Percentiles rank a stretch among this genome's conserved stretches.
Evolutionary conservation across 1,140 invertebrate species (phyloP).

Genomic region (Subanguina moxae): DNA sequence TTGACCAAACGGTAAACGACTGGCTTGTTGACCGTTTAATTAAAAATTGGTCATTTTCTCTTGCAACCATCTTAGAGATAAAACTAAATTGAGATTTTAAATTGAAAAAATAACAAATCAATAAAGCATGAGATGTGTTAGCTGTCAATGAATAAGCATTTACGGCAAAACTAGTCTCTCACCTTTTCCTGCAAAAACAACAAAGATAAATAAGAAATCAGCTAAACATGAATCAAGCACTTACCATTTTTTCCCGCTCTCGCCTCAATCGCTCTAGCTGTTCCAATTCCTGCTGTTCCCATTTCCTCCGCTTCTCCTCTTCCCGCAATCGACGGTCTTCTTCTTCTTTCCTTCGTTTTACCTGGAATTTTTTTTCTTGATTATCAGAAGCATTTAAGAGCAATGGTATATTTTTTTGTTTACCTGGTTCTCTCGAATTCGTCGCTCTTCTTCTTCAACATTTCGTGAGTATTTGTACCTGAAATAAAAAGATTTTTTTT

Average conservation of each 20-base stretch:
- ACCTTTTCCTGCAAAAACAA: conserved; percentile 1
- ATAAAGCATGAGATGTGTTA: too few species aligned
- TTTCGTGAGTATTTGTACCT: conserved; percentile 45
- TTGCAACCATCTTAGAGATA: too few species aligned
- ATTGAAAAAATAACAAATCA: too few species aligned
- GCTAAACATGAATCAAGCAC: not conserved
- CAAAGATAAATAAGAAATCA: too few species aligned
- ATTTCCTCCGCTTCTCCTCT: conserved; percentile 46
- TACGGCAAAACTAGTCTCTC: too few species aligned
- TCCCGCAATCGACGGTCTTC: conserved; percentile 49
- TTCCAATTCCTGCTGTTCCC: conserved; percentile 48
- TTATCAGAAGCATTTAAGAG: not conserved
- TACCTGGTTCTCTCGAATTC: conserved; percentile 51
- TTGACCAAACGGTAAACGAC: too few species aligned
- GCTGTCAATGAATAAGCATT: too few species aligned
- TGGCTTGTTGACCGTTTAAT: too few species aligned
- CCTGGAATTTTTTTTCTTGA: conserved; percentile 11
- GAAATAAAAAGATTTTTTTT: too few species aligned
- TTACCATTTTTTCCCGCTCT: conserved; percentile 42
- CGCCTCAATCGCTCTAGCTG: conserved; percentile 44
- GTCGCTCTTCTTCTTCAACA: conserved; percentile 56
- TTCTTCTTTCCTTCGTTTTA: conserved; percentile 48
- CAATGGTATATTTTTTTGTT: conserved; percentile 9
- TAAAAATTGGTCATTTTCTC: too few species aligned
- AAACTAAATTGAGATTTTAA: too few species aligned